Percentiles rank a stretch among this genome's conserved stretches.
Conservation (phyloP, 2,113 vertebrate genomes). For the Apteryx owenii region DNA sequence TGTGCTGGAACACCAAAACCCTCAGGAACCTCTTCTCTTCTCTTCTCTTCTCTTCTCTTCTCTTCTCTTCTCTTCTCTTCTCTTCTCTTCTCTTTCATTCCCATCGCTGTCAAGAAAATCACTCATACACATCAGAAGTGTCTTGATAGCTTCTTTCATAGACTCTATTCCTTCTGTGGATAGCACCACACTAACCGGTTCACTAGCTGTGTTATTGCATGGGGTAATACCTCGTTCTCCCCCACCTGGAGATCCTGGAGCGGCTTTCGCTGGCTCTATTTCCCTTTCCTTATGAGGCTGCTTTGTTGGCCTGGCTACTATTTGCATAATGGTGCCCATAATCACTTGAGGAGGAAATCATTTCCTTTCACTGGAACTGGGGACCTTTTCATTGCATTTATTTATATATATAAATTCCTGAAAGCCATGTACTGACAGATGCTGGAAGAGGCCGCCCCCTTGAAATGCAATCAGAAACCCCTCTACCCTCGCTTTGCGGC, state of each 20-base stretch:
- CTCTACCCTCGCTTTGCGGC: not conserved
- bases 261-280: not conserved
- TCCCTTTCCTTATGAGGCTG: not conserved
- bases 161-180: fast-evolving
- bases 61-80: too few species aligned
- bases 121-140: not conserved
- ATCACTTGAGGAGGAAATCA: not conserved
- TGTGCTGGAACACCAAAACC: not conserved
- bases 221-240: not conserved
- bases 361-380: slow-evolving; percentile 36
- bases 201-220: fast-evolving
- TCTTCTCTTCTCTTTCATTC: not conserved
- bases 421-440: not conserved
- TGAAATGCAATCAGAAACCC: slow-evolving; percentile 27
- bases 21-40: too few species aligned
- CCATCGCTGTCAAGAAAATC: not conserved
- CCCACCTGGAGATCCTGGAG: not conserved
- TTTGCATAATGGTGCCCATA: slow-evolving; percentile 33
- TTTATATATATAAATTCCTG: slow-evolving; percentile 1
- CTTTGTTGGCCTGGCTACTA: slow-evolving; percentile 10
- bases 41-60: too few species aligned
- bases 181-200: not conserved
- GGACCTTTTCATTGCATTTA: not conserved
- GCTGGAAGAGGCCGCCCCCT: not conserved
- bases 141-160: not conserved